These are phyloP conservation scores for Sarcophilus harrisii DNA, from an alignment of 2,797 vertebrate genomes.

Conservation along the genomic window DNA sequence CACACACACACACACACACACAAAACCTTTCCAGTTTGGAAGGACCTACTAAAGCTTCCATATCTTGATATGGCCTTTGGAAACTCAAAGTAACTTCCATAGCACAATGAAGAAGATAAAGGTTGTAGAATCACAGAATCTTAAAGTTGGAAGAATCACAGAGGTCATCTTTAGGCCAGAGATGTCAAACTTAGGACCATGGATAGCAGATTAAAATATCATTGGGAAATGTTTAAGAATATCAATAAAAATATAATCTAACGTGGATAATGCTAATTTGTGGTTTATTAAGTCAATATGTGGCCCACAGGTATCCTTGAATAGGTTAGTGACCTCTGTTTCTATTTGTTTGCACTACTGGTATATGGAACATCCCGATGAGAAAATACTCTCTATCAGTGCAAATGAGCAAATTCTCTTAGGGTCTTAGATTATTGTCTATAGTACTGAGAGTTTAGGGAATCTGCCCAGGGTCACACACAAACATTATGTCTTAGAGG, in stretches of 20 bases:
- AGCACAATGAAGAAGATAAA: background rate
- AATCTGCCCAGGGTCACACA: background rate
- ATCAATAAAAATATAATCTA: background rate
- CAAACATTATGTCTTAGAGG: background rate
- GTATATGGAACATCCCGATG: background rate
- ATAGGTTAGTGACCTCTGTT: background rate
- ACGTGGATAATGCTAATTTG: background rate
- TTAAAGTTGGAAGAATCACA: background rate
- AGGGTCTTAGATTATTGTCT: background rate
- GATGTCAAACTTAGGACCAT: background rate
- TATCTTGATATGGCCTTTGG: background rate
- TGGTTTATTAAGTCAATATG: background rate
- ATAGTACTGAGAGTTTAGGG: background rate
- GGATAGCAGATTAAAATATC: background rate
- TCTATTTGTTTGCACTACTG: background rate
- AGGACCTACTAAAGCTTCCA: background rate
- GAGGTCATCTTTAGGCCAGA: background rate
- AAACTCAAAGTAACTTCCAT: background rate
- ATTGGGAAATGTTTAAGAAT: background rate
- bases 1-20: no score
- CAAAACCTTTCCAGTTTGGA: background rate
- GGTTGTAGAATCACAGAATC: background rate
- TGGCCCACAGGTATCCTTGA: background rate
- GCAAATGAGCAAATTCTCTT: background rate
- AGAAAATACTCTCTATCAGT: background rate